phyloP scores from a whole-genome alignment of 2,797 vertebrate species.

The Gymnoscopelus braueri region DNA sequence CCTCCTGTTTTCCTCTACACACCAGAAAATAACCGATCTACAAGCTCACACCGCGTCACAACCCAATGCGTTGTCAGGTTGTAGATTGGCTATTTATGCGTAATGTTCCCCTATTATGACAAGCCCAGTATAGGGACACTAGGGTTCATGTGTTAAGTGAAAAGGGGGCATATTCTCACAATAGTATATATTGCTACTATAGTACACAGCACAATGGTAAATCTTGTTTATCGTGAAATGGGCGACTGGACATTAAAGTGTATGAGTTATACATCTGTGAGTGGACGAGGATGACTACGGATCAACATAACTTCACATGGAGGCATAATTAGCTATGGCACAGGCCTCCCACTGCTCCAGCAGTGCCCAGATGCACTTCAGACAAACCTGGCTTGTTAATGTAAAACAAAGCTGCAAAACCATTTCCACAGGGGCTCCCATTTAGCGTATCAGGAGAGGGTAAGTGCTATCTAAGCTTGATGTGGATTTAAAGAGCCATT shows the following conservation, averaged over 20 bases:
- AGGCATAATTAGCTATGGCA: constrained; percentile 61
- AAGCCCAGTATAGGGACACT: too few species aligned
- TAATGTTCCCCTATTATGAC: too few species aligned
- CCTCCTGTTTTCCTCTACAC: too few species aligned
- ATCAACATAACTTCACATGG: constrained; percentile 48
- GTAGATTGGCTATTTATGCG: too few species aligned
- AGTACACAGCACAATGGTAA: neutral
- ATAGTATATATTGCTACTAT: neutral
- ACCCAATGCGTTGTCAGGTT: too few species aligned
- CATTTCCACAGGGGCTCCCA: constrained; percentile 35
- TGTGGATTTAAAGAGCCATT: constrained; percentile 20
- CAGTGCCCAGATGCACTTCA: constrained; percentile 2
- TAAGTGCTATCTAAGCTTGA: constrained; percentile 23
- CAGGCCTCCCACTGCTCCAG: constrained; percentile 20
- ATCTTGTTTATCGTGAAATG: neutral
- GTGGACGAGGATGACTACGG: constrained; percentile 55
- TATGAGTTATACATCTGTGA: constrained; percentile 22
- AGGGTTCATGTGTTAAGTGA: too few species aligned
- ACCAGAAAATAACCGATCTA: too few species aligned
- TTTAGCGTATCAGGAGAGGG: constrained; percentile 46
- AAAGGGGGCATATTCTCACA: too few species aligned
- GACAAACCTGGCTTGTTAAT: constrained; percentile 44
- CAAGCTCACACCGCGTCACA: too few species aligned
- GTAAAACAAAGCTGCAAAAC: constrained; percentile 53
- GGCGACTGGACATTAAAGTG: neutral